Percentiles rank a stretch among this genome's conserved stretches.
phyloP scores from a whole-genome alignment of 2,888 invertebrate species.

The Tenthredo notha region DNA sequence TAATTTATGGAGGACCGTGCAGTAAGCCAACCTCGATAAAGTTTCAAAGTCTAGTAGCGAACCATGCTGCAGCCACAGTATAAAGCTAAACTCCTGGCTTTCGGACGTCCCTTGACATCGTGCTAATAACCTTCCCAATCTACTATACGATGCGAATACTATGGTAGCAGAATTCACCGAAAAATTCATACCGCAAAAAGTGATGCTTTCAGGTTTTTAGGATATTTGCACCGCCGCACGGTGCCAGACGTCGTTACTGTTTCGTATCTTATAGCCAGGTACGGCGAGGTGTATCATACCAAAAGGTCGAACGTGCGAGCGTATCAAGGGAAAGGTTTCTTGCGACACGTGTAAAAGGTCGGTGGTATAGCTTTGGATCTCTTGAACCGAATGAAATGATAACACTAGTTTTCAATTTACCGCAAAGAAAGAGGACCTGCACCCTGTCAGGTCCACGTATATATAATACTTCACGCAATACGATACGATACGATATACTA shows the following conservation, averaged over 20 bases:
- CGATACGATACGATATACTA: neutral
- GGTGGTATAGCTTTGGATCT: neutral
- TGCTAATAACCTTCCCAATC: neutral
- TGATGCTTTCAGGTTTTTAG: neutral
- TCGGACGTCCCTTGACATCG: conserved; percentile 6
- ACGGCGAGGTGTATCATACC: neutral
- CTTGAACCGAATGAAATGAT: conserved; percentile 42
- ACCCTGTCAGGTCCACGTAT: no score
- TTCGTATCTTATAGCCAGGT: conserved; percentile 12
- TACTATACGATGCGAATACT: neutral
- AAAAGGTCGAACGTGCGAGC: conserved; percentile 25
- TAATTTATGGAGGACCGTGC: conserved; percentile 11
- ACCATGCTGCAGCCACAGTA: neutral
- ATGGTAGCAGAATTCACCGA: neutral
- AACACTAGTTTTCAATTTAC: conserved; percentile 50
- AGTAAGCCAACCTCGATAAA: neutral
- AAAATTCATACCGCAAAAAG: neutral
- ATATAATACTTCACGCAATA: neutral
- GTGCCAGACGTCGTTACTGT: conserved; percentile 12
- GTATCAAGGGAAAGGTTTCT: neutral
- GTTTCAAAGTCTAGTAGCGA: neutral
- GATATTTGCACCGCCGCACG: neutral
- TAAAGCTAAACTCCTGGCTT: neutral
- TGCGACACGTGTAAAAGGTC: neutral
- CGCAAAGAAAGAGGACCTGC: neutral